These are phyloP conservation scores for Sylvietta virens DNA, from an alignment of 2,113 vertebrate genomes.

Conservation along the genomic window DNA sequence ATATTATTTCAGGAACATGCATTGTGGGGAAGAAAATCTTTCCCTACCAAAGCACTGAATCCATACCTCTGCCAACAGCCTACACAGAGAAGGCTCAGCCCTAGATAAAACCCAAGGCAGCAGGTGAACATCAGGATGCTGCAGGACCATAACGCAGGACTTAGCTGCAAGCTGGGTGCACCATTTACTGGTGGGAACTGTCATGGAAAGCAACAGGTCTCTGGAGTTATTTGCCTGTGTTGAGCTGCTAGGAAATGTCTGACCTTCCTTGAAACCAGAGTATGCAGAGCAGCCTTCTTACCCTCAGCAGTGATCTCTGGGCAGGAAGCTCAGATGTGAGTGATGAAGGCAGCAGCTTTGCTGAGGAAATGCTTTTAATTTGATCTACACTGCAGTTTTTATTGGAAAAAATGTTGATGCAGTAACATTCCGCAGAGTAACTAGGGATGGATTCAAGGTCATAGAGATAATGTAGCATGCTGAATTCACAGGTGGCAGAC, in stretches of 20 bases:
- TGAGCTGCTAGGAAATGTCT: not conserved
- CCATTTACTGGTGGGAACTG: not conserved
- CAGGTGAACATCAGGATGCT: not conserved
- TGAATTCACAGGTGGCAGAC: not conserved
- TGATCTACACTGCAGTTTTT: constrained; percentile 35
- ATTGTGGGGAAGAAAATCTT: not conserved
- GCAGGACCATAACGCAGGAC: not conserved
- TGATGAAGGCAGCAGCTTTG: constrained; percentile 6
- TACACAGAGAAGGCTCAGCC: not conserved
- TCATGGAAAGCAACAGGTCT: not conserved
- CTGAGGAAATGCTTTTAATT: constrained; percentile 55
- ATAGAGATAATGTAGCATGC: not conserved
- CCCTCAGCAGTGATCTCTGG: not conserved
- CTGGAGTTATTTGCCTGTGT: not conserved
- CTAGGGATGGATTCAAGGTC: constrained; percentile 36
- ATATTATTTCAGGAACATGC: not conserved
- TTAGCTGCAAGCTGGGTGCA: not conserved
- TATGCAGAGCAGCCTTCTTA: not conserved
- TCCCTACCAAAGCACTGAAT: not conserved
- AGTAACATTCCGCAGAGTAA: constrained; percentile 39
- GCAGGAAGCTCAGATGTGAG: constrained; percentile 18
- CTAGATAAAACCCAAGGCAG: not conserved
- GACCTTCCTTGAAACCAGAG: constrained; percentile 28
- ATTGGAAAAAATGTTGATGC: constrained; percentile 33
- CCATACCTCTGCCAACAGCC: not conserved